Conservation (phyloP, 2,888 invertebrate genomes). For the Euclidia mi region DNA sequence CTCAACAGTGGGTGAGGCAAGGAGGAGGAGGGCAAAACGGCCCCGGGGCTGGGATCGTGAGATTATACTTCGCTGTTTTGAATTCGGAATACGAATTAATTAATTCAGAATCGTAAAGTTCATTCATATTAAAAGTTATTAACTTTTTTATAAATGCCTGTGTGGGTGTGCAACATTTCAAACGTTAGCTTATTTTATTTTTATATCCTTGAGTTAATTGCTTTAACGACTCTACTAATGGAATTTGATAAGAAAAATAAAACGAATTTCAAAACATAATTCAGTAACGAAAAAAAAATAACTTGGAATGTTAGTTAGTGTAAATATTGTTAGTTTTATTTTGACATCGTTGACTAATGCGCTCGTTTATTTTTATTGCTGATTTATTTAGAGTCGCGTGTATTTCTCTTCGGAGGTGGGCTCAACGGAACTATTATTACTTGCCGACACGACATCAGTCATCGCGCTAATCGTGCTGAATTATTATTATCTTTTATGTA, state of each 20-base stretch:
- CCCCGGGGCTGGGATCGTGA: constrained; percentile 68
- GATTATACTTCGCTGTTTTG: constrained; percentile 78
- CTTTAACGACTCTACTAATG: constrained; percentile 58
- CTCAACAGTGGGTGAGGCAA: constrained; percentile 57
- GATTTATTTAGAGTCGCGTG: constrained; percentile 84
- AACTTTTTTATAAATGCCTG: constrained; percentile 61
- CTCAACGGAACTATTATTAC: constrained; percentile 82
- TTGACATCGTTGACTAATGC: constrained; percentile 88
- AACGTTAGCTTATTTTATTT: constrained; percentile 50
- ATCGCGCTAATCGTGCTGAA: constrained; percentile 81
- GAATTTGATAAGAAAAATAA: constrained; percentile 50
- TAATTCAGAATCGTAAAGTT: constrained; percentile 70
- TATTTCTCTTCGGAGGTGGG: constrained; percentile 78
- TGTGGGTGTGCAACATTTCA: constrained; percentile 46
- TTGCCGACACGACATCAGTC: constrained; percentile 86
- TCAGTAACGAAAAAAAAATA: constrained; percentile 52
- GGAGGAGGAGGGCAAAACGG: constrained; percentile 57
- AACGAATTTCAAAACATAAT: constrained; percentile 52
- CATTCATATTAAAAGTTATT: constrained; percentile 71
- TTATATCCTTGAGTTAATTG: constrained; percentile 57
- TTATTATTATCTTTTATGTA: constrained; percentile 82
- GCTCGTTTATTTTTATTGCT: constrained; percentile 87
- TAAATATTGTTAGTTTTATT: constrained; percentile 84
- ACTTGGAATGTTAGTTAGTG: constrained; percentile 63
- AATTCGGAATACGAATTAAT: constrained; percentile 77